Evolutionary conservation across 2,888 invertebrate species (phyloP), one percentile per base, ranked within the genome.

Genomic region (Agrotis segetum): DNA sequence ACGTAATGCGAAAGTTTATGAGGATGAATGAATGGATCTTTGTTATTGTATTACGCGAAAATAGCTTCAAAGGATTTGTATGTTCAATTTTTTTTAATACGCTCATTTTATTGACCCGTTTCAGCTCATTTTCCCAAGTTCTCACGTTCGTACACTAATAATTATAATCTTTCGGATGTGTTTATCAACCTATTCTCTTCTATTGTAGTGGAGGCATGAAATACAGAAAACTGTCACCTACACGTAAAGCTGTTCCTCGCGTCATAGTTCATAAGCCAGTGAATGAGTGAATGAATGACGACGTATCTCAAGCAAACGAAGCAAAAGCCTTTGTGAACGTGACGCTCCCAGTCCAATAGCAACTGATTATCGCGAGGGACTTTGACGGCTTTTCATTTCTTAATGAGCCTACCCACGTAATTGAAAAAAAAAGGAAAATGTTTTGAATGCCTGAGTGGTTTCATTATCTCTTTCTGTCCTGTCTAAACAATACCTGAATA

Each of bases 231-330:
- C 13, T 56, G 21, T 53, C 29, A 29, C 13, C 34, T 66, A 55
- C 40, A 59, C 19, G 40, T 58, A 16, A 52, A 67, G 52, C 56
- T 29, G 47, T 64, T 60, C 2, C 14, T 50, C 5, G 40, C 19
- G 44, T 21, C 60, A 19, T n/a, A 61, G 52, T 58, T 71, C n/a
- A 44, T 24, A 21, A 58, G 49, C 6, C n/a, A 44, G 19, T 47
- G 46, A 73, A 49, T 58, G 47, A 62, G 17, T 34, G 44, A 73
- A 64, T 60, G 47, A 62, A n/a, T n/a, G n/a, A 44, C 49, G 63
- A 19, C 52, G 29, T 44, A 52, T 52, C 56, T 44, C 34, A 71
- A 58, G 44, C 21, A 55, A 61, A 50, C 7, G 44, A 71, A 58
- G 44, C 21, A 55, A 61, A 50, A 7, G 24, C 19, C 19, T 76